Evolutionary conservation across 2,113 vertebrate species (phyloP), one percentile per base, ranked within the genome.

Genomic region (Psammodynastes pulverulentus): DNA sequence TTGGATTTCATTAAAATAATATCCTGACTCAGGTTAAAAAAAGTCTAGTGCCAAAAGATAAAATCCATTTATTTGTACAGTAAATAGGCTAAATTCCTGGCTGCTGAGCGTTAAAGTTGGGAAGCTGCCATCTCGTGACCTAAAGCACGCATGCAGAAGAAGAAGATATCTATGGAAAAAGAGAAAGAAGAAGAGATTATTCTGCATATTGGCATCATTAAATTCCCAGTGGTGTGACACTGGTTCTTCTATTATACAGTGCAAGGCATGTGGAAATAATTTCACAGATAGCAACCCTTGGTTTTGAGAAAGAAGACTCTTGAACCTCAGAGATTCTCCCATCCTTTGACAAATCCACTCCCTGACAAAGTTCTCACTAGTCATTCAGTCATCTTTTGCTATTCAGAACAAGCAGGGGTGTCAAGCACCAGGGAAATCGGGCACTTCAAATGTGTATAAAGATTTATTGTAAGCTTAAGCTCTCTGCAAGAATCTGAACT

Each of bases 11-110:
- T 48, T 54, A 87, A 52, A 79, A 62, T 10, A 56, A 1, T 91
- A 84, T 34, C 90, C 48, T 91, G 72, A 91, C 86, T 89, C 39
- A 62, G 79, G 88, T 62, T 88, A 21, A 58, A 89, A 58, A 92
- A 48, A 39, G 24, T 34, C n/a, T 12, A 43, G 88, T 89, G 52
- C 91, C 88, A 92, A 92, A 92, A 89, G 54, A 49, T 62, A 93
- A 24, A 29, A 89, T 48, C 9, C 52, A 67, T 19, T 54, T 52
- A 43, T 56, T 45, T 48, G 91, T 87, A 9, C 12, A 34, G 54
- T 67, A 86, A 62, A 67, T 93, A 90, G 67, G 48, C 79, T 92
- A 45, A 72, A 88, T 92, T 89, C 72, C 52, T 58, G 67, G 39
- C 24, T 9, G 91, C 26, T 91, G 90, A 86, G 45, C 49, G 5